A percentile compares a stretch with the other conserved stretches of the same genome.
phyloP scores from a whole-genome alignment of 2,113 vertebrate genomes.

The Paradoxurus hermaphroditus region DNA sequence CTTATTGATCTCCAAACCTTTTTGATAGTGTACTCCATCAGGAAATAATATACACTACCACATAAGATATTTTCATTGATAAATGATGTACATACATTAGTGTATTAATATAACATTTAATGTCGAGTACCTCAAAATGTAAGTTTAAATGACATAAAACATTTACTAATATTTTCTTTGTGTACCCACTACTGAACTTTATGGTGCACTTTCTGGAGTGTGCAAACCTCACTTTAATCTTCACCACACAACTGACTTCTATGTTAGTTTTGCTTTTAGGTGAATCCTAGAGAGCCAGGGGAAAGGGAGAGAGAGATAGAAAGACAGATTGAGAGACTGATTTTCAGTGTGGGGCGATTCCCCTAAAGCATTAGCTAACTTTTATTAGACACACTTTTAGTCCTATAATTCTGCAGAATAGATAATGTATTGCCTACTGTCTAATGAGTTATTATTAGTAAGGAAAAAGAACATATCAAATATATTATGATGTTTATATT shows the following conservation, averaged over 20 bases:
- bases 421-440: background rate
- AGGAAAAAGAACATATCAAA: conserved; percentile 8
- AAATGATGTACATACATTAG: background rate
- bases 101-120: background rate
- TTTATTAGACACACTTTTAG: background rate
- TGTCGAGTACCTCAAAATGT: background rate
- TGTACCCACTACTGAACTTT: background rate
- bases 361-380: background rate
- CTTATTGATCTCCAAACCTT: background rate
- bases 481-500: conserved; percentile 6
- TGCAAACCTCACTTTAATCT: background rate
- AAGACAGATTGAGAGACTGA: background rate
- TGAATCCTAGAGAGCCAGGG: background rate
- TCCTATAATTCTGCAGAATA: background rate
- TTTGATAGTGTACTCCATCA: background rate
- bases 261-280: background rate
- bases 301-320: background rate
- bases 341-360: background rate
- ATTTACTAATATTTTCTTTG: background rate
- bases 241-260: background rate
- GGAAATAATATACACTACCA: background rate
- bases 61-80: background rate
- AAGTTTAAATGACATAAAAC: background rate
- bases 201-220: background rate
- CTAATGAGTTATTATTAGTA: background rate